phyloP scores from a whole-genome alignment of 2,797 vertebrate genomes.

The Schizopygopsis pylzovi region DNA sequence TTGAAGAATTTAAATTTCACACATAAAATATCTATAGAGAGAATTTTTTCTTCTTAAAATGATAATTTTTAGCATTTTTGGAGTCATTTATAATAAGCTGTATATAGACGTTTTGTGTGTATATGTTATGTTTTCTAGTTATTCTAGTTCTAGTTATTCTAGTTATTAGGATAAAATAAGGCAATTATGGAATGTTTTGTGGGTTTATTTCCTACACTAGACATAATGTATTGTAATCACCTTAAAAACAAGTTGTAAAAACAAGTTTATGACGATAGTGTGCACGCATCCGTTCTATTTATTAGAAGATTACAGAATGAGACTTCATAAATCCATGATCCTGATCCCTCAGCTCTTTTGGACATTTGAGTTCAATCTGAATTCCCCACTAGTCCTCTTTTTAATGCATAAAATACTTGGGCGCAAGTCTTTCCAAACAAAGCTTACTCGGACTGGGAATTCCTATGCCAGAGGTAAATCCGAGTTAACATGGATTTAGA shows the following conservation, averaged over 20 bases:
- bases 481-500: slow-evolving; percentile 86
- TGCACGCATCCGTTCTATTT: slow-evolving; percentile 36
- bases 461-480: slow-evolving; percentile 86
- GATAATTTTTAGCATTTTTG: neutral
- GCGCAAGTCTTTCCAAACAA: slow-evolving; percentile 82
- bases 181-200: neutral
- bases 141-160: too few species aligned
- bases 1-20: neutral
- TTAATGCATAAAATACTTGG: slow-evolving; percentile 78
- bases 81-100: neutral
- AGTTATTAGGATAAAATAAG: neutral
- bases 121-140: too few species aligned
- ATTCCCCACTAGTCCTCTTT: slow-evolving; percentile 73
- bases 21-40: neutral
- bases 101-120: neutral
- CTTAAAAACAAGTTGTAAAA: slow-evolving; percentile 16
- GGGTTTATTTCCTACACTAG: neutral
- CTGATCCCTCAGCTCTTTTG: slow-evolving; percentile 11
- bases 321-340: slow-evolving; percentile 46
- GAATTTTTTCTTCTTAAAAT: neutral
- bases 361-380: slow-evolving; percentile 63
- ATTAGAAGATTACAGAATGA: slow-evolving; percentile 49
- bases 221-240: neutral
- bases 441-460: slow-evolving; percentile 84
- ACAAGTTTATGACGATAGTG: slow-evolving; percentile 14